Evolutionary conservation across 1,140 invertebrate species (phyloP).

Genomic region (Druon quercuslanigerum): DNA sequence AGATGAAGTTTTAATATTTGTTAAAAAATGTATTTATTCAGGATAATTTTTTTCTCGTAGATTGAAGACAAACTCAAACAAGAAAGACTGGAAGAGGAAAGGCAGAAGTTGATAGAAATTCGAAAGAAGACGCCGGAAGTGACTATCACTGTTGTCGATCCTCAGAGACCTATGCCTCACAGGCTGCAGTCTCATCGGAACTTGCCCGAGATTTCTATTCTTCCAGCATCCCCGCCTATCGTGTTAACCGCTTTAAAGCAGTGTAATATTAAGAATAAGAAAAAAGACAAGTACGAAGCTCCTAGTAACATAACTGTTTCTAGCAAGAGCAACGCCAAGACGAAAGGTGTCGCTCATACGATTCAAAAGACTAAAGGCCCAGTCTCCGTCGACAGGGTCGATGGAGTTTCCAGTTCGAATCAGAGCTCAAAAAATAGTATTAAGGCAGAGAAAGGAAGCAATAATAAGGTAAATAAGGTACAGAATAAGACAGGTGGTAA

Average conservation of each 20-base stretch:
- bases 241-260: constrained; percentile 44
- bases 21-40: not conserved
- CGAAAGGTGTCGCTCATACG: constrained; percentile 40
- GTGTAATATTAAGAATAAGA: constrained; percentile 45
- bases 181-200: constrained; percentile 62
- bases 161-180: constrained; percentile 67
- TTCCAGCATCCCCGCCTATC: constrained; percentile 58
- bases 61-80: constrained; percentile 75
- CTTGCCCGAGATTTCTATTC: constrained; percentile 71
- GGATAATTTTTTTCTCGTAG: constrained; percentile 52
- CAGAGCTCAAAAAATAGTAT: constrained; percentile 43
- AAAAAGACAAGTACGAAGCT: constrained; percentile 61
- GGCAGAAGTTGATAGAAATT: constrained; percentile 69
- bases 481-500: not conserved
- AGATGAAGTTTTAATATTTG: too few species aligned
- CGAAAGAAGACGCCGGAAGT: constrained; percentile 76
- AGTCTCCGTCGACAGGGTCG: constrained; percentile 33
- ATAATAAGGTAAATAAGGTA: constrained; percentile 3
- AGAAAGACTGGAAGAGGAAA: constrained; percentile 73
- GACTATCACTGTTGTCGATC: constrained; percentile 73
- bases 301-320: constrained; percentile 47
- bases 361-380: constrained; percentile 35
- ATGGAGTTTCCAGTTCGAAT: constrained; percentile 38
- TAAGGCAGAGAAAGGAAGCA: constrained; percentile 46
- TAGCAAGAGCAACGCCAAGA: constrained; percentile 49